Evolutionary conservation across 2,113 vertebrate species (phyloP).

Genomic region (Rattus rattus): DNA sequence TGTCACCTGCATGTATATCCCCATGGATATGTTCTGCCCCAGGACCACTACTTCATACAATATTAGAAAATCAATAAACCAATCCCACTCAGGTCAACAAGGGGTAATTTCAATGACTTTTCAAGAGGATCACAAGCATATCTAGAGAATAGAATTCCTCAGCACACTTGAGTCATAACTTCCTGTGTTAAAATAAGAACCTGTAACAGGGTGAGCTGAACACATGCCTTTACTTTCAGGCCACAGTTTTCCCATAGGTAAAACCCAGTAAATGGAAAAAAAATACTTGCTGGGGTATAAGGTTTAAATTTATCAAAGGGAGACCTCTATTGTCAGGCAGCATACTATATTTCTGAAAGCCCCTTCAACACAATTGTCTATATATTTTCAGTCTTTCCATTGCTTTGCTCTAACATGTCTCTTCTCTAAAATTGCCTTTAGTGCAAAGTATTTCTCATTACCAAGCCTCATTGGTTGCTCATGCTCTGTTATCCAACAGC

Average conservation of each 20-base stretch:
- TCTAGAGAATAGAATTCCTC: background rate
- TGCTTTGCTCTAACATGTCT: background rate
- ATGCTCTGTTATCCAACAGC: background rate
- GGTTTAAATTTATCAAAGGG: background rate
- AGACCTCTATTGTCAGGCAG: background rate
- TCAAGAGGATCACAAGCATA: background rate
- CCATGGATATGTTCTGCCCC: background rate
- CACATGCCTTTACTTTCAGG: background rate
- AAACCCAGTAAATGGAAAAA: background rate
- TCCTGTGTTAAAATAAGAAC: background rate
- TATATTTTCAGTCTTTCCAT: background rate
- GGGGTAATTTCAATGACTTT: too few species aligned
- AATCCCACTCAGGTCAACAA: background rate
- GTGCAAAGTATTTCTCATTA: background rate
- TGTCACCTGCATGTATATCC: background rate
- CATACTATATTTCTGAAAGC: background rate
- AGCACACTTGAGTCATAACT: too few species aligned
- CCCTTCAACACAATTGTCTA: background rate
- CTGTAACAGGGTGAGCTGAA: background rate
- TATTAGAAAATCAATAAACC: background rate
- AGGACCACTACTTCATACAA: background rate
- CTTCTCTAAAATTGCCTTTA: background rate
- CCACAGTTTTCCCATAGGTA: background rate
- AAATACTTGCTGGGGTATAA: background rate
- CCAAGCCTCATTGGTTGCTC: rapidly evolving